Conservation (phyloP, 2,888 invertebrate species). For the Sarcophaga caerulescens region DNA sequence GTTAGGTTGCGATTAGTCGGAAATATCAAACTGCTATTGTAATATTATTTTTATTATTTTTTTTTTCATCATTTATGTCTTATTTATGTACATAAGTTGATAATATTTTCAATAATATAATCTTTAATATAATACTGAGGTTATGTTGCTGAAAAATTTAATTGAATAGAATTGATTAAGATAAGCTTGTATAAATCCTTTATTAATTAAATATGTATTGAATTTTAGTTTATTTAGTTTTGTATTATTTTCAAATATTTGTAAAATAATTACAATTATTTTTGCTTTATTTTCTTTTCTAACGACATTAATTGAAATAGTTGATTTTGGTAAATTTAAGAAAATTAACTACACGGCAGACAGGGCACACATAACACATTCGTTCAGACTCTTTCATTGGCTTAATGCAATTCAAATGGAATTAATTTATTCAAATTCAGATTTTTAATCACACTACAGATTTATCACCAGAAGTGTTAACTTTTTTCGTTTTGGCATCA, state of each 20-base stretch:
- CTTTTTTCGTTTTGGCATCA: conserved; percentile 62
- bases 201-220: not conserved
- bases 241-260: not conserved
- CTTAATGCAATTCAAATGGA: conserved; percentile 64
- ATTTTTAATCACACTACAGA: conserved; percentile 60
- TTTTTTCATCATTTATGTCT: too few relatives aligned
- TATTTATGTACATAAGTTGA: too few relatives aligned
- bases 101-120: too few relatives aligned
- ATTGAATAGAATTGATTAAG: too few relatives aligned
- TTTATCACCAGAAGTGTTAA: conserved; percentile 54
- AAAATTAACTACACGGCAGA: conserved; percentile 57
- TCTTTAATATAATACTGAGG: too few relatives aligned
- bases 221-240: not conserved
- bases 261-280: not conserved
- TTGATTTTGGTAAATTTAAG: conserved; percentile 50
- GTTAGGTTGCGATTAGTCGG: too few relatives aligned
- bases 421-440: conserved; percentile 36
- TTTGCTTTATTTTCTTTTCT: not conserved
- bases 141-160: too few relatives aligned
- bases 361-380: conserved; percentile 55
- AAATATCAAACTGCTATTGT: too few relatives aligned
- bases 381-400: conserved; percentile 56
- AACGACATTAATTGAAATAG: not conserved
- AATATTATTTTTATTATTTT: too few relatives aligned
- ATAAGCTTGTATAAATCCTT: too few relatives aligned